These are phyloP conservation scores for Acromyrmex echinatior DNA, from an alignment of 1,140 invertebrate species.

Conservation along the genomic window DNA sequence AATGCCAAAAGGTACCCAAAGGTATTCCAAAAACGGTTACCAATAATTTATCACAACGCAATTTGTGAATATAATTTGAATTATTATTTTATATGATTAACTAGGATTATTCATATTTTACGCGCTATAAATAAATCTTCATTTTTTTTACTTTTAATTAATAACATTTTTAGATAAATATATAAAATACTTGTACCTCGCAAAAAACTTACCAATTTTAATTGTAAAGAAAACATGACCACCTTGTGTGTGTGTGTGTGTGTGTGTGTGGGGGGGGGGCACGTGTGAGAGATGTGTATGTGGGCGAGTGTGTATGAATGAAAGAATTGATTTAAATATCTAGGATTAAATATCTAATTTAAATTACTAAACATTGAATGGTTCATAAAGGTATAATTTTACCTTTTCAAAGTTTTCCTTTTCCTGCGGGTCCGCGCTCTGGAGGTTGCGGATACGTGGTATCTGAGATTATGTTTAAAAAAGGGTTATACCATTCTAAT, in stretches of 20 bases:
- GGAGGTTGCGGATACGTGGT: conserved; percentile 87
- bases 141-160: conserved; percentile 20
- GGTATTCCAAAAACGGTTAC: conserved; percentile 76
- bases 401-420: conserved; percentile 92
- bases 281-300: not conserved
- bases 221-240: not conserved
- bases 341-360: conserved; percentile 21
- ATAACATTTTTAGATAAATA: not conserved
- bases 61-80: conserved; percentile 83
- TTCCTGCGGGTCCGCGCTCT: conserved; percentile 88
- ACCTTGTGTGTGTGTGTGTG: not conserved
- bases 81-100: conserved; percentile 48
- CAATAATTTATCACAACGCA: conserved; percentile 83
- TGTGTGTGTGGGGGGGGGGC: not conserved
- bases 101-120: not conserved
- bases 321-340: not conserved
- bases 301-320: too few relatives aligned
- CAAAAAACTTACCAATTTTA: conserved; percentile 47
- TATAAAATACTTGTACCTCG: not conserved
- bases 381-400: conserved; percentile 82
- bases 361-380: not conserved
- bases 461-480: conserved; percentile 87
- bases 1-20: conserved; percentile 75
- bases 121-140: conserved; percentile 20
- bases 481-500: conserved; percentile 81